A percentile compares a stretch with the other conserved stretches of the same genome.
These are phyloP conservation scores for Ochropacha duplaris DNA, from an alignment of 2,888 invertebrate genomes.

Conservation along the genomic window DNA sequence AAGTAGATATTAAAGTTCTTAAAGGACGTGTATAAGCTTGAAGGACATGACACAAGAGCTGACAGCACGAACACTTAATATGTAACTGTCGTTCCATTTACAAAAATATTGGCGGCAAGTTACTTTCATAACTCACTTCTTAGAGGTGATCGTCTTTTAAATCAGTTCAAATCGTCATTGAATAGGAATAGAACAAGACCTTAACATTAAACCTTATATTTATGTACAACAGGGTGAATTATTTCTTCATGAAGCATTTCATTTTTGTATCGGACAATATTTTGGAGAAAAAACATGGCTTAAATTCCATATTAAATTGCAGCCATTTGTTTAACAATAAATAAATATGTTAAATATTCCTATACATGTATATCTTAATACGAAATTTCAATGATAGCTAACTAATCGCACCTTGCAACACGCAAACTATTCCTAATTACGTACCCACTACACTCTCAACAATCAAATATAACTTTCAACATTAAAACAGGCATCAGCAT, in stretches of 20 bases:
- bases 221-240: background rate
- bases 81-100: no score
- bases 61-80: no score
- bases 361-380: background rate
- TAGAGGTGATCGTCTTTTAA: no score
- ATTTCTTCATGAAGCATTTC: background rate
- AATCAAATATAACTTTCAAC: slow-evolving; percentile 21
- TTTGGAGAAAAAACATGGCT: no score
- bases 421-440: slow-evolving; percentile 29
- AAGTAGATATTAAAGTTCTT: no score
- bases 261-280: background rate
- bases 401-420: slow-evolving; percentile 6
- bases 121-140: no score
- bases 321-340: background rate
- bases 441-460: slow-evolving; percentile 35
- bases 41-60: no score
- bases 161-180: no score
- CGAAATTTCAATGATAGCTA: background rate
- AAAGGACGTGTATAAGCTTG: no score
- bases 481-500: slow-evolving; percentile 13
- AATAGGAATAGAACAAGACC: no score
- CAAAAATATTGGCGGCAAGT: no score
- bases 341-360: background rate
- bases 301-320: background rate
- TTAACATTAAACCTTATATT: no score